Base-by-base conservation (phyloP, 2,888 invertebrate species). In the Ormyrus pomaceus region DNA sequence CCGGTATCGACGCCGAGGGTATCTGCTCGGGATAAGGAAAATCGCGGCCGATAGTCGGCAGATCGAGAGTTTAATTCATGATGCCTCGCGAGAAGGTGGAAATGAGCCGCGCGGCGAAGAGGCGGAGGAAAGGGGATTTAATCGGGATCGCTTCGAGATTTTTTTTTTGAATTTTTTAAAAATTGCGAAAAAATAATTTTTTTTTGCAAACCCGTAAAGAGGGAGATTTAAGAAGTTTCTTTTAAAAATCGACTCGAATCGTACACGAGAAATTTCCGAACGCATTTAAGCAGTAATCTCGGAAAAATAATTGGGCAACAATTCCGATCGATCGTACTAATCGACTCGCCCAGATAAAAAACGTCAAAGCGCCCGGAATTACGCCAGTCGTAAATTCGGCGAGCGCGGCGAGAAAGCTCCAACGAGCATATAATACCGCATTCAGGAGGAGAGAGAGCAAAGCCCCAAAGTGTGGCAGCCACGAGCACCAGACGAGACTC, bases 21-120 rank as follows among this genome's bases (percentile, higher is more conserved):
- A 50, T 56, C 65, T 34, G 19, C 50, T 34, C 6, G n/a, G 6
- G 50, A 62, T 55, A 9, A 46, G 6, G 45, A 62, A 46, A 13
- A 72, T 5, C 6, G 13, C 13, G n/a, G 13, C 10, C 0, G 45
- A 53, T 46, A 5, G 51, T 0, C 11, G 50, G 48, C 56, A 0
- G 7, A 5, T 48, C 0, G 5, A 73, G 56, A 0, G n/a, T 73
- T 73, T 73, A 53, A 73, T 73, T 73, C 64, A 73, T 73, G 73
- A 55, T 64, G 46, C 45, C n/a, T 46, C 53, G 9, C 9, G 5
- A 2, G 4, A 4, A 50, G 5, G 13, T 50, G 9, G 19, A 9
- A n/a, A 19, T 10, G 11, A 10, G 9, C 4, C 34, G 53, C 7
- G 9, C 11, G 34, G 9, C 6, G 6, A 7, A 7, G 13, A 51